A percentile compares a stretch with the other conserved stretches of the same genome.
These are phyloP conservation scores for Lapara coniferarum DNA, from an alignment of 2,888 invertebrate genomes.

Conservation along the genomic window DNA sequence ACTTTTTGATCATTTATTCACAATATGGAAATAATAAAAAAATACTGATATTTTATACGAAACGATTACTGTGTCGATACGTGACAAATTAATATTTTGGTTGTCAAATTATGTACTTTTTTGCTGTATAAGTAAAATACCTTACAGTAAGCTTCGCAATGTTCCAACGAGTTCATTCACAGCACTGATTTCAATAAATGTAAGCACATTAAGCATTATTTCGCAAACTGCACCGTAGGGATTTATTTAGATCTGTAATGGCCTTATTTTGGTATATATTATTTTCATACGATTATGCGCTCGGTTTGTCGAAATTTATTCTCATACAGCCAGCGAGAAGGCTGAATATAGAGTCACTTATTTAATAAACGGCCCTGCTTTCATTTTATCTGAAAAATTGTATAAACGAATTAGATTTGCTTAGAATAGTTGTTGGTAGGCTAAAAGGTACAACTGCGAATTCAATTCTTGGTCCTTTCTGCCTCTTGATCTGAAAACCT, in stretches of 20 bases:
- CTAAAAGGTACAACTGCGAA: no score
- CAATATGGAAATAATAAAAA: no score
- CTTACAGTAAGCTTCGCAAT: neutral
- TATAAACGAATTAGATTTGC: slow-evolving; percentile 4
- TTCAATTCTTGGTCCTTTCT: no score
- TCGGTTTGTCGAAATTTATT: slow-evolving; percentile 42
- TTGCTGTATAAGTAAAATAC: neutral
- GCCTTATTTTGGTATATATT: slow-evolving; percentile 44
- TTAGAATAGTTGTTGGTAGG: neutral
- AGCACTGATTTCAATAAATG: slow-evolving; percentile 46
- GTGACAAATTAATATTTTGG: no score
- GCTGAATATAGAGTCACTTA: slow-evolving; percentile 45
- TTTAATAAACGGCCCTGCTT: slow-evolving; percentile 26
- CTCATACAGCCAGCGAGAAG: slow-evolving; percentile 42
- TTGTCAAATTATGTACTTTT: no score
- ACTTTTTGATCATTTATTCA: no score
- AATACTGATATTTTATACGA: no score
- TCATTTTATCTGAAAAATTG: slow-evolving; percentile 11
- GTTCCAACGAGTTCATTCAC: slow-evolving; percentile 14
- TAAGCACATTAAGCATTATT: slow-evolving; percentile 49
- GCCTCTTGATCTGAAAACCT: no score
- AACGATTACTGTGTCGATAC: no score
- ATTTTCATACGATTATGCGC: slow-evolving; percentile 19
- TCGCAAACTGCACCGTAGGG: slow-evolving; percentile 47
- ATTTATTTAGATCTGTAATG: slow-evolving; percentile 52